Evolutionary conservation across 2,797 vertebrate species (phyloP).

Genomic region (Falco novaeseelandiae): DNA sequence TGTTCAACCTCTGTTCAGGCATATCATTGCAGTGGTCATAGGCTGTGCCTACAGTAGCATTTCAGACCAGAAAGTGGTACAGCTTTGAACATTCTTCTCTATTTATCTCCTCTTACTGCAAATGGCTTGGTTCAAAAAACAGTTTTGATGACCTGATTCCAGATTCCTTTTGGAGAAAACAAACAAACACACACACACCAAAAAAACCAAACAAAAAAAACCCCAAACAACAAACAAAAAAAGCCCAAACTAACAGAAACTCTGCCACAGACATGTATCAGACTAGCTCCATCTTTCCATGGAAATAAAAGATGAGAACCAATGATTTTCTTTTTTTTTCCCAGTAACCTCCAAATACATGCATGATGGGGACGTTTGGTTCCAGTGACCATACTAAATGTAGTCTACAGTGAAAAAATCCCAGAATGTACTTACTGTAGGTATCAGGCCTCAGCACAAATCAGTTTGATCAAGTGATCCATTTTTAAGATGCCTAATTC

Average conservation of each 20-base stretch:
- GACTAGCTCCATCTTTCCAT: background rate
- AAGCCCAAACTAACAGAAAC: background rate
- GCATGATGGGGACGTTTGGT: fast-evolving
- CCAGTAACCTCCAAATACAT: background rate
- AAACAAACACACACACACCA: background rate
- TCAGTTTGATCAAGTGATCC: background rate
- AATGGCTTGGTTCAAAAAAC: background rate
- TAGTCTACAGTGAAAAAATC: background rate
- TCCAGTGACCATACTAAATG: background rate
- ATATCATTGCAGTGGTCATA: background rate
- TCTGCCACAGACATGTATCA: background rate
- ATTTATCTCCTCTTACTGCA: background rate
- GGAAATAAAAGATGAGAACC: background rate
- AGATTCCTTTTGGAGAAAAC: background rate
- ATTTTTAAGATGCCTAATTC: background rate
- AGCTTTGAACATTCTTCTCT: background rate
- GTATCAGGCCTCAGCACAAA: background rate
- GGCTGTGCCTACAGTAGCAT: background rate
- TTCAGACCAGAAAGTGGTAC: background rate
- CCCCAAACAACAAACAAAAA: background rate
- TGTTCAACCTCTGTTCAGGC: background rate
- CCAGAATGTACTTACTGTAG: background rate
- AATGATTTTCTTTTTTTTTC: background rate
- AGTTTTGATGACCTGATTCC: background rate
- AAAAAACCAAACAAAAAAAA: background rate